phyloP scores from a whole-genome alignment of 2,888 invertebrate genomes.

The Agriopis leucophaearia region DNA sequence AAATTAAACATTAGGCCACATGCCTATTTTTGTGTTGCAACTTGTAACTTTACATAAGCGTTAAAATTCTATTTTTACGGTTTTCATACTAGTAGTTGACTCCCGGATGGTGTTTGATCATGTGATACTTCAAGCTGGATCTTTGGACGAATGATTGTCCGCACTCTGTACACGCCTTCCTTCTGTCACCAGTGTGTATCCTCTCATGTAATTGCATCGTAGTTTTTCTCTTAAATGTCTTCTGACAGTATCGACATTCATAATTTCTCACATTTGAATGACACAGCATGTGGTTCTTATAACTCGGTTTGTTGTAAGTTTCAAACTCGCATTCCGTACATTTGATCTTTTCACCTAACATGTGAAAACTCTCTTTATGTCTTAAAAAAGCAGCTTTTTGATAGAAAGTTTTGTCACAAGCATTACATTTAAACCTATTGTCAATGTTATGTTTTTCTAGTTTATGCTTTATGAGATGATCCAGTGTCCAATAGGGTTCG shows the following conservation, averaged over 20 bases:
- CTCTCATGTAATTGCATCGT: constrained; percentile 44
- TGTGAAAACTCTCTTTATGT: constrained; percentile 22
- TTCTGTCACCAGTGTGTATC: constrained; percentile 47
- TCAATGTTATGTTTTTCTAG: constrained; percentile 51
- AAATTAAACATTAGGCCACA: too few species aligned
- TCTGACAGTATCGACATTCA: constrained; percentile 58
- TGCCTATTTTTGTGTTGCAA: too few species aligned
- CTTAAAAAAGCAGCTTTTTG: not conserved
- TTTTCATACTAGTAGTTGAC: not conserved
- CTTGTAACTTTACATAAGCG: too few species aligned
- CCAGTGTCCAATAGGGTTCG: not conserved
- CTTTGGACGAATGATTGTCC: constrained; percentile 53
- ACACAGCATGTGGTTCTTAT: not conserved
- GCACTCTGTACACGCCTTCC: constrained; percentile 47
- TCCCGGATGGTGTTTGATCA: constrained; percentile 49
- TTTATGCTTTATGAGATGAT: constrained; percentile 56
- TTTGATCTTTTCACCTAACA: constrained; percentile 34
- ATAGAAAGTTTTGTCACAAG: constrained; percentile 43
- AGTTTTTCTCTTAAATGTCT: constrained; percentile 49
- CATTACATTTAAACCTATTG: constrained; percentile 47
- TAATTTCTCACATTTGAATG: constrained; percentile 4
- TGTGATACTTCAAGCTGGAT: constrained; percentile 54
- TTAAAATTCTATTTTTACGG: too few species aligned
- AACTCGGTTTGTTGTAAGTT: not conserved
- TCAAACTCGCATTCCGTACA: constrained; percentile 29